Evolutionary conservation across 2,113 vertebrate genomes (phyloP), one percentile per base, ranked within the genome.

Genomic region (Mungos mungo): DNA sequence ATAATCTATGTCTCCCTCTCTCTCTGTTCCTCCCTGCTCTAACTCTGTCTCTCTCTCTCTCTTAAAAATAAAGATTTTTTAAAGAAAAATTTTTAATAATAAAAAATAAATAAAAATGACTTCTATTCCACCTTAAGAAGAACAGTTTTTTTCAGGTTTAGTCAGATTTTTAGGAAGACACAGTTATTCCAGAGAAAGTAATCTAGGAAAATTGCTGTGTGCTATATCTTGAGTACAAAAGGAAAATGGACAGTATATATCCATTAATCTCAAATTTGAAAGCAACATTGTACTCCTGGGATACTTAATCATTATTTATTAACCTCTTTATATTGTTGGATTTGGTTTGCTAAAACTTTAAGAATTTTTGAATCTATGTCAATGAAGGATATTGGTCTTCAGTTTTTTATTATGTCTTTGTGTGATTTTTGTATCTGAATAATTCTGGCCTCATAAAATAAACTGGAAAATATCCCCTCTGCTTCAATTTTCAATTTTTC

Each of bases 231-330:
- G 76, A 79, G 2, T 68, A 88, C 71, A 29, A 91, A 31, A 74
- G 29, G 10, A 96, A 93, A 93, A 85, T 94, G 41, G 25, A 90
- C 1, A 94, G 6, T 80, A 71, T 90, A 29, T 79, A 29, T 47
- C 41, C 25, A 93, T 38, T 57, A 79, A 79, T 87, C 27, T 90
- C 47, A 90, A 27, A 57, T 93, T 81, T 95, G 72, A 93, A 92
- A 74, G 2, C 7, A 77, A 80, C 29, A 72, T 72, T 69, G 16
- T 19, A 72, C 41, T 85, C 35, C 33, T 68, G 12, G 7, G 27
- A 84, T 63, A 92, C 23, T 71, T 85, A 15, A 21, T 60, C 6
- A 86, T 38, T 87, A 60, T 38, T 31, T 72, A n/a, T 81, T 71
- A 50, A n/a, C 21, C n/a, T 87, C 57, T 87, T 52, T 47, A 76